Evolutionary conservation across 1,140 invertebrate genomes (phyloP), one percentile per base, ranked within the genome.

Genomic region (Rhopalosiphum maidis): DNA sequence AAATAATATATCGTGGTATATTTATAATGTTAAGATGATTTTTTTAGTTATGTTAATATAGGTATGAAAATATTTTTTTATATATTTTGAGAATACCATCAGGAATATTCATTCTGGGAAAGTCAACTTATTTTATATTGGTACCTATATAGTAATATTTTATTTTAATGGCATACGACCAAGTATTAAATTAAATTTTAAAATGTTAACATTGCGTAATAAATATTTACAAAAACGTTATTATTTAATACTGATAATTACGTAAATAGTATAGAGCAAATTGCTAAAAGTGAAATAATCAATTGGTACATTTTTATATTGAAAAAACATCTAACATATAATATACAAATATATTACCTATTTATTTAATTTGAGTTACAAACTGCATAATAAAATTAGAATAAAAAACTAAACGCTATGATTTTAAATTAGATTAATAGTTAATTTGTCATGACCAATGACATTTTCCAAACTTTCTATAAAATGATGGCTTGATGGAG

Each of bases 171-270:
- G 23, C 23, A 85, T 43, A 43, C 41, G 83, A 43, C 83, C 41
- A 85, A 85, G 41, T 85, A 43, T 85, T 85, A 43, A 85, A 85
- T 43, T 30, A 4, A 43, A 85, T 85, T 85, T 85, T 11, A 25
- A 85, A 85, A 85, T 85, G 37, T 85, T 41, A 85, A 85, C 9
- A 85, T 85, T 85, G 55, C 25, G 55, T 60, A 60, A 60, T 60
- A 60, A 60, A 60, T 60, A 15, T 51, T 51, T 60, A 60, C 11
- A 60, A 60, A 60, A 30, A 30, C 11, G 25, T 60, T 60, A 60
- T 60, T 60, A 60, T 60, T 60, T 60, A 60, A 30, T 30, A 60
- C 25, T 60, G 30, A 9, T 60, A 60, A 68, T 68, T 68, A 68
- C 60, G 15, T 68, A 68, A 68, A n/a, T 68, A 68, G 30, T 68